Conservation (phyloP, 2,113 vertebrate genomes). For the mouse (Mus musculus) region DNA sequence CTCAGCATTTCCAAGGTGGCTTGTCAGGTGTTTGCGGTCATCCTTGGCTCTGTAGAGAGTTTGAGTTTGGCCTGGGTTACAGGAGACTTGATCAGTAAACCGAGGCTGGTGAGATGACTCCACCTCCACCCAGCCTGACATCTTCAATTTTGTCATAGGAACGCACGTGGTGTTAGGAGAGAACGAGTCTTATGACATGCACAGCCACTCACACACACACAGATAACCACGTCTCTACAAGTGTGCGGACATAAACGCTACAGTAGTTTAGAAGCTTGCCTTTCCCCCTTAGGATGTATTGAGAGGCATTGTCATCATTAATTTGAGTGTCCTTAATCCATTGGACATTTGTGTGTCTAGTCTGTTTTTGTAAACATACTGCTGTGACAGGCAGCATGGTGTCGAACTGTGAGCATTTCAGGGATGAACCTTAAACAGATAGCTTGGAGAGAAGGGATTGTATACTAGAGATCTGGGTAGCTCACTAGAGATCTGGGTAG, state of each 20-base stretch:
- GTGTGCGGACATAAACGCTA: neutral
- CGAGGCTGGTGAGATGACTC: neutral
- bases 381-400: neutral
- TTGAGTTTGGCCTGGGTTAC: neutral
- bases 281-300: constrained; percentile 18
- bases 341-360: neutral
- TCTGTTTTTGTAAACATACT: neutral
- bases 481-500: neutral
- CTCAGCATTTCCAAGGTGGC: neutral
- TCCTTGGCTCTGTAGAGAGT: neutral
- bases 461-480: neutral
- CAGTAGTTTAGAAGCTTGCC: neutral
- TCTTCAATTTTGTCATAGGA: neutral
- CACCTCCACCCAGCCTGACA: neutral
- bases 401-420: neutral
- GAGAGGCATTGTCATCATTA: neutral
- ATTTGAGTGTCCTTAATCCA: neutral
- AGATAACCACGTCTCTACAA: neutral
- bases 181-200: neutral
- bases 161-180: neutral
- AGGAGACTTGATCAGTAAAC: neutral
- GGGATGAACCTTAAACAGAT: neutral
- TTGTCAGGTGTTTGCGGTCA: neutral
- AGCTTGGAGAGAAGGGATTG: neutral
- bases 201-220: neutral